These are phyloP conservation scores for Astur gentilis DNA, from an alignment of 2,113 vertebrate species.

Conservation along the genomic window DNA sequence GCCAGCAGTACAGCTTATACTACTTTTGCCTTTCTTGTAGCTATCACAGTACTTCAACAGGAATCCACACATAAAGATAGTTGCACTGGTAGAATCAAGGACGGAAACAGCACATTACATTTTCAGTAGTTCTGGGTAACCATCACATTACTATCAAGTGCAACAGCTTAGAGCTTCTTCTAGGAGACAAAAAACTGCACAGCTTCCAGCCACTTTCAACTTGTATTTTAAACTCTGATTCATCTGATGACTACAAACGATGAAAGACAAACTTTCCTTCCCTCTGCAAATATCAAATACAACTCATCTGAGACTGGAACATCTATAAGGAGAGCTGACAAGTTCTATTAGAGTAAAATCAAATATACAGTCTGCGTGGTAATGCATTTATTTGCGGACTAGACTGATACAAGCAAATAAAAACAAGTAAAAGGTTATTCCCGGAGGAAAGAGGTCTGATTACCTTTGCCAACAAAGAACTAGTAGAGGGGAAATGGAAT, in stretches of 20 bases:
- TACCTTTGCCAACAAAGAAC: background rate
- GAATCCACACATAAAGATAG: rapidly evolving
- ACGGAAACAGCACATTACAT: background rate
- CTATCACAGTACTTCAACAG: background rate
- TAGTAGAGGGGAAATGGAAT: background rate
- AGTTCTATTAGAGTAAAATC: background rate
- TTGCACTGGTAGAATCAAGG: background rate
- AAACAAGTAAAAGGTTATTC: background rate
- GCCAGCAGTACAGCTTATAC: background rate
- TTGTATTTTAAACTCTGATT: background rate
- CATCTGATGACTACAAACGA: background rate
- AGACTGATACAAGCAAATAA: background rate
- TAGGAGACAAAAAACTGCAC: background rate
- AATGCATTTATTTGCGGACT: background rate
- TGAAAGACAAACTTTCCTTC: background rate
- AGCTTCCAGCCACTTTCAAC: background rate
- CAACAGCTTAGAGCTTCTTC: background rate
- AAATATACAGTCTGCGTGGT: background rate
- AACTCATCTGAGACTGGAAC: background rate
- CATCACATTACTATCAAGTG: background rate
- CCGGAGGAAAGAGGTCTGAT: background rate
- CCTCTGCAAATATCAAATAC: background rate
- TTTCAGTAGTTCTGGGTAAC: background rate
- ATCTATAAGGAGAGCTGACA: background rate
- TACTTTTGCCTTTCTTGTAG: background rate